Evolutionary conservation across 2,888 invertebrate genomes (phyloP).

Genomic region (Rhogogaster chlorosoma): DNA sequence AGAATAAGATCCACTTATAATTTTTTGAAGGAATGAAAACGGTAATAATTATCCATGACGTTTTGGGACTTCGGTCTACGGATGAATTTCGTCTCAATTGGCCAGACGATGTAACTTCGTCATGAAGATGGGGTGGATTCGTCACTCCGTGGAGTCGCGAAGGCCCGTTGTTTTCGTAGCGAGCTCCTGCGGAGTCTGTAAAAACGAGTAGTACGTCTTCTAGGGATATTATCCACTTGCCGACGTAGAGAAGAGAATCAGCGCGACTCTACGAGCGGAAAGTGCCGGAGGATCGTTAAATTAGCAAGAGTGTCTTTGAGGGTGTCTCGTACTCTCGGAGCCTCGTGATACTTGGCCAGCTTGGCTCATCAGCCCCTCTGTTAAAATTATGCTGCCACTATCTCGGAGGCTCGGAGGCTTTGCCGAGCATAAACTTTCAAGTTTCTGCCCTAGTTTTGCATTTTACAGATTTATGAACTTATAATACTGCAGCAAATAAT

Average conservation of each 20-base stretch:
- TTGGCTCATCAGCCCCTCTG: constrained; percentile 70
- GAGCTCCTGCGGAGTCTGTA: constrained; percentile 35
- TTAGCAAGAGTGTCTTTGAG: constrained; percentile 77
- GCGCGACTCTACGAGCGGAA: constrained; percentile 64
- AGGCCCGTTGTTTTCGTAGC: constrained; percentile 7
- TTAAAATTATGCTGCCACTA: constrained; percentile 69
- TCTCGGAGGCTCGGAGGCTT: constrained; percentile 64
- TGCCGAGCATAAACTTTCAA: constrained; percentile 69
- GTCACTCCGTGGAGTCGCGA: constrained; percentile 36
- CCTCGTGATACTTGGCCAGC: constrained; percentile 65
- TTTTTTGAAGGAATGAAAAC: no score
- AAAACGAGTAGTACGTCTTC: constrained; percentile 44
- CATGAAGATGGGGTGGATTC: constrained; percentile 30
- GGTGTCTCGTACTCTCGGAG: constrained; percentile 64
- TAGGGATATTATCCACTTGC: constrained; percentile 47
- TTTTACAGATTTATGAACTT: constrained; percentile 36
- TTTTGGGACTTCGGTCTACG: background rate
- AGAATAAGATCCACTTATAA: background rate
- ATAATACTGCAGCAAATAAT: constrained; percentile 35
- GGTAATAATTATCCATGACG: background rate
- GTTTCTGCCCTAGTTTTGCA: constrained; percentile 60
- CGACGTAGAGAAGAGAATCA: constrained; percentile 56
- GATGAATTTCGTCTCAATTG: background rate
- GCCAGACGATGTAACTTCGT: constrained; percentile 10
- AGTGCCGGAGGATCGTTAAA: constrained; percentile 75